Conservation (phyloP, 2,797 vertebrate species). For the Podarcis lilfordi region DNA sequence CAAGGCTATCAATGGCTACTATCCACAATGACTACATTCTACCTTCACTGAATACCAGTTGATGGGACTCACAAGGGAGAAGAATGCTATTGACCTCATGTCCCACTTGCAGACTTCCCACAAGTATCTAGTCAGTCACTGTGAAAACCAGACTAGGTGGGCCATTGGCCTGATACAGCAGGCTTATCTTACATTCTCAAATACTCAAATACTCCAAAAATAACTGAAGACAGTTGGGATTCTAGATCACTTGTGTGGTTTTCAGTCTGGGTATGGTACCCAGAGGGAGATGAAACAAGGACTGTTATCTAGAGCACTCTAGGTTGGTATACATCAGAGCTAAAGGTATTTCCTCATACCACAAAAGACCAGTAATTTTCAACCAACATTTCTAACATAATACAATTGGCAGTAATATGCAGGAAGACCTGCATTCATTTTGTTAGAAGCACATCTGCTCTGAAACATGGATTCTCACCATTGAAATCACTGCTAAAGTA, state of each 20-base stretch:
- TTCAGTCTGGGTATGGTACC: neutral
- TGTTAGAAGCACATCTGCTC: neutral
- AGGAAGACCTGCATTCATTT: neutral
- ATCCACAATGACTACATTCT: neutral
- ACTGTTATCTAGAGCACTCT: neutral
- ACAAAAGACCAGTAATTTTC: neutral
- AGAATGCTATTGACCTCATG: no score
- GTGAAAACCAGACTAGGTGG: no score
- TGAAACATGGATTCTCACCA: neutral
- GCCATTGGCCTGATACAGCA: no score
- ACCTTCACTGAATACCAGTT: neutral
- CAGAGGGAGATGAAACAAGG: neutral
- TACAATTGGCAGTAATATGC: neutral
- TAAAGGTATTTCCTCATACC: neutral
- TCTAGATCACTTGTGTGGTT: neutral
- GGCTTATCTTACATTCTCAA: no score
- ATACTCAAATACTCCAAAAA: no score
- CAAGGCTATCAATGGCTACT: no score
- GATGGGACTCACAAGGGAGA: neutral
- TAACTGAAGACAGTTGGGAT: neutral
- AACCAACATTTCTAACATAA: neutral
- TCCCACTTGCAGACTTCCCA: neutral
- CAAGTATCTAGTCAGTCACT: no score
- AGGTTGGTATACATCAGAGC: neutral
- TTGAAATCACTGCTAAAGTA: constrained; percentile 4